Evolutionary conservation across 2,888 invertebrate genomes (phyloP).

Genomic region (Trachelus iudaicus): DNA sequence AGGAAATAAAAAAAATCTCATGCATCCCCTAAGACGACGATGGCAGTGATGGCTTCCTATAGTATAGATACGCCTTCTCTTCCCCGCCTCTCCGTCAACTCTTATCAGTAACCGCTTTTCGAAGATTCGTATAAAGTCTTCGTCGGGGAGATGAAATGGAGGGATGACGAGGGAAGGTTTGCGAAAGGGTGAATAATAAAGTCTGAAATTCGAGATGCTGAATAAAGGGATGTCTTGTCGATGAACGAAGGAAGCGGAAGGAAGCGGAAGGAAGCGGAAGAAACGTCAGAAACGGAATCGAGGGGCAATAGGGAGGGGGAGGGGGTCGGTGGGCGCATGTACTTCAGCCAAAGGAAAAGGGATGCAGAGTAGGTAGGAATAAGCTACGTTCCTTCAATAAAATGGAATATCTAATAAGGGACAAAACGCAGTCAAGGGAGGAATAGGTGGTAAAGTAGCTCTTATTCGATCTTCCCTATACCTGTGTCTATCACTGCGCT

Average conservation of each 20-base stretch:
- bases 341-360: slow-evolving; percentile 13
- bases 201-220: slow-evolving; percentile 62
- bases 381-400: slow-evolving; percentile 52
- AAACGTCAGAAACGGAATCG: slow-evolving; percentile 10
- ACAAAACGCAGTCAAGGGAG: slow-evolving; percentile 51
- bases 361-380: slow-evolving; percentile 31
- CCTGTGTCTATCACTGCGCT: background rate
- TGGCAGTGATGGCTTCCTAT: background rate
- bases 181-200: slow-evolving; percentile 63
- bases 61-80: background rate
- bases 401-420: slow-evolving; percentile 62
- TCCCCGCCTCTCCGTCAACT: background rate
- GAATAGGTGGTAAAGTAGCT: slow-evolving; percentile 37
- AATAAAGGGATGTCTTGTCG: slow-evolving; percentile 60
- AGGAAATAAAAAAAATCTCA: background rate
- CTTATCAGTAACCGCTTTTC: background rate
- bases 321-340: slow-evolving; percentile 25
- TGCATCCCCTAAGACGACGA: background rate
- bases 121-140: background rate
- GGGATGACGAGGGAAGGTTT: slow-evolving; percentile 26
- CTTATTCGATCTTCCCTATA: background rate
- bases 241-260: slow-evolving; percentile 32
- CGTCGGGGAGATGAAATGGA: background rate
- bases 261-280: slow-evolving; percentile 23
- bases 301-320: slow-evolving; percentile 8